Conservation (phyloP, 1,140 invertebrate genomes). For the Chymomyza costata region DNA sequence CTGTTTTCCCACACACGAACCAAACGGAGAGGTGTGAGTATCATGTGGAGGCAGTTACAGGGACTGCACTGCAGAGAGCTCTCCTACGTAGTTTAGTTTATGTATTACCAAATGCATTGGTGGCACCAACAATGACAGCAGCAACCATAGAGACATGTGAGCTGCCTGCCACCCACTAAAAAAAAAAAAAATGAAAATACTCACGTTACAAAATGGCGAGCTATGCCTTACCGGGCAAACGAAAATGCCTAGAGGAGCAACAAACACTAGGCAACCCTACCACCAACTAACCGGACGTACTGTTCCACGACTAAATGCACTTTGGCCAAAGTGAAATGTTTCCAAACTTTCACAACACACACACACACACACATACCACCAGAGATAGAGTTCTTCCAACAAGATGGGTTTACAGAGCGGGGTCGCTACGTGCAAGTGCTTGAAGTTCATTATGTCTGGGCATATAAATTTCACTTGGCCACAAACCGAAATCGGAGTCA, state of each 20-base stretch:
- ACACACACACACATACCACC: not conserved
- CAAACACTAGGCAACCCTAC: no score
- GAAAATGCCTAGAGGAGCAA: constrained; percentile 35
- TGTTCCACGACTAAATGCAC: constrained; percentile 46
- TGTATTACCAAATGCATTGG: constrained; percentile 57
- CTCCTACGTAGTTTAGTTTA: constrained; percentile 41
- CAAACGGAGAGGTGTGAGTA: not conserved
- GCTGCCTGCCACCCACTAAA: not conserved
- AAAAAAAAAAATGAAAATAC: no score
- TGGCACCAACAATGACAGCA: constrained; percentile 28
- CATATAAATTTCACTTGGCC: constrained; percentile 69
- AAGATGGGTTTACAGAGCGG: not conserved
- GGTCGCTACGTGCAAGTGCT: constrained; percentile 53
- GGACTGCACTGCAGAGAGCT: constrained; percentile 3
- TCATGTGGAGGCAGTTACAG: no score
- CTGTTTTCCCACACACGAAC: constrained; percentile 48
- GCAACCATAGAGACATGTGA: not conserved
- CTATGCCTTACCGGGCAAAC: not conserved
- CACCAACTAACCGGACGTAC: constrained; percentile 3
- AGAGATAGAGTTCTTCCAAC: not conserved
- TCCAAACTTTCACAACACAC: constrained; percentile 25
- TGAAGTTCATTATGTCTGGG: constrained; percentile 69
- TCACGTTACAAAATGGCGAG: not conserved
- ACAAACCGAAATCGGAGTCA: constrained; percentile 69
- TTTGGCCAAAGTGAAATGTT: constrained; percentile 52